Percentiles rank a stretch among this genome's conserved stretches.
These are phyloP conservation scores for Nycticebus coucang DNA, from an alignment of 2,113 vertebrate genomes.

Conservation along the genomic window DNA sequence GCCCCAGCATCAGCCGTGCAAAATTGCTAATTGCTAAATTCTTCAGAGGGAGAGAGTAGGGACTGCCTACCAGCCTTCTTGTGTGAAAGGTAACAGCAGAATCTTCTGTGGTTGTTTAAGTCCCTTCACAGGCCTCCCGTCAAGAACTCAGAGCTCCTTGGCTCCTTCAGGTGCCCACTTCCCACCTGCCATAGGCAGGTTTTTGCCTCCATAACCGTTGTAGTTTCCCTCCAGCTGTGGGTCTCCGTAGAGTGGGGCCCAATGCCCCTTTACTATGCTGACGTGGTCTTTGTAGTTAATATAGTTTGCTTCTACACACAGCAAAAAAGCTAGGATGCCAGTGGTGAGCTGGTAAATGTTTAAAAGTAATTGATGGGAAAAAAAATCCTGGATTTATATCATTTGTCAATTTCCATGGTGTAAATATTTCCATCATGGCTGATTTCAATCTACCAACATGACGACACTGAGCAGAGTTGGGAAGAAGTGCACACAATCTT, in stretches of 20 bases:
- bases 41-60: neutral
- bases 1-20: neutral
- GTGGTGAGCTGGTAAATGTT: neutral
- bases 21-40: neutral
- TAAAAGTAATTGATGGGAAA: neutral
- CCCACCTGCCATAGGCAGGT: neutral
- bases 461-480: neutral
- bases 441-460: neutral
- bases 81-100: neutral
- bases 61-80: neutral
- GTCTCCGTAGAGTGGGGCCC: neutral
- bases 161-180: neutral
- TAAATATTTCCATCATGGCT: slow-evolving; percentile 53
- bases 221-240: neutral
- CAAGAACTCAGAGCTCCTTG: neutral
- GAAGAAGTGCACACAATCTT: neutral
- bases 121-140: neutral
- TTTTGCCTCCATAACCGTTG: no score
- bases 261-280: neutral
- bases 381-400: neutral
- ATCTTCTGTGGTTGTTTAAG: neutral
- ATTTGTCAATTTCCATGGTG: slow-evolving; percentile 33
- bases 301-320: neutral
- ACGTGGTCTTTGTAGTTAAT: neutral
- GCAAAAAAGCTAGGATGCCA: neutral